Percentiles rank a stretch among this genome's conserved stretches.
Evolutionary conservation across 2,113 vertebrate genomes (phyloP).

Genomic region (Corapipo altera): DNA sequence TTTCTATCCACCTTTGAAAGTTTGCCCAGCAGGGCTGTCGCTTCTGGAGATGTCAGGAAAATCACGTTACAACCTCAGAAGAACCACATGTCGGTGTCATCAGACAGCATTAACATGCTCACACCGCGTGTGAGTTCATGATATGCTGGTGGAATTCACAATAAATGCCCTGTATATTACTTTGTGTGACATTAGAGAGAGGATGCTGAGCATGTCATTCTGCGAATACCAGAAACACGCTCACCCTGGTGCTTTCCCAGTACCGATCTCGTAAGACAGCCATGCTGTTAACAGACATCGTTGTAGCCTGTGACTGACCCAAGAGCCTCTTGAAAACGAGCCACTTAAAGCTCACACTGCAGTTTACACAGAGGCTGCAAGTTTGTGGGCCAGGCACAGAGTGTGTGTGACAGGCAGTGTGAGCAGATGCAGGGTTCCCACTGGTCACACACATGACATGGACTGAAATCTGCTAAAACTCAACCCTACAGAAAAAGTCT

Average conservation of each 20-base stretch:
- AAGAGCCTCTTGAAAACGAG: neutral
- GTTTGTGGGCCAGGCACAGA: neutral
- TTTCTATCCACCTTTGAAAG: neutral
- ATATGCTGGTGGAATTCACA: neutral
- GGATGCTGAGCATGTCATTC: neutral
- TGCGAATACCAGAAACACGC: neutral
- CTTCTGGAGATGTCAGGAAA: neutral
- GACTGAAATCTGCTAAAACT: neutral
- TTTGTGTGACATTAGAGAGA: neutral
- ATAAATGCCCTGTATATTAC: neutral
- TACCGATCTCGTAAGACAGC: neutral
- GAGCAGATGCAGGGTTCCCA: neutral
- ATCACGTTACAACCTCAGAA: neutral
- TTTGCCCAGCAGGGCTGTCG: neutral
- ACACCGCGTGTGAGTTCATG: neutral
- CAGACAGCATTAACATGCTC: neutral
- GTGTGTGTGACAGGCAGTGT: accelerated
- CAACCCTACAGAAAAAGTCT: neutral
- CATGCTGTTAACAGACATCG: neutral
- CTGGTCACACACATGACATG: accelerated
- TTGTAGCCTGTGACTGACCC: neutral
- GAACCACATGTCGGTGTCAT: neutral
- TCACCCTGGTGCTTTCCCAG: neutral
- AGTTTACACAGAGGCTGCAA: neutral
- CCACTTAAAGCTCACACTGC: neutral